phyloP scores from a whole-genome alignment of 2,113 vertebrate species.

The Ictidomys tridecemlineatus region DNA sequence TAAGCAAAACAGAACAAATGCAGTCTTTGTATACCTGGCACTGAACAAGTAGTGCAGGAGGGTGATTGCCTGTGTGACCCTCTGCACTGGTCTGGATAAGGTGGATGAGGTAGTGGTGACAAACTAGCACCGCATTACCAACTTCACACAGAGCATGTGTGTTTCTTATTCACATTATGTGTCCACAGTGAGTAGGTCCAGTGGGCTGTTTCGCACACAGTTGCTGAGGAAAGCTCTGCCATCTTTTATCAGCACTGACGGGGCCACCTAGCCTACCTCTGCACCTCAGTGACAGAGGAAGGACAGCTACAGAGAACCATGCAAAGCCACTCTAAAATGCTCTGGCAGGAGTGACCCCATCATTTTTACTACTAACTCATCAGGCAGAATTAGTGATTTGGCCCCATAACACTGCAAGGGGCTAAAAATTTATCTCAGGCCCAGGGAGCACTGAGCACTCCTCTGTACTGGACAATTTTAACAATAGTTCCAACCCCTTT shows the following conservation, averaged over 20 bases:
- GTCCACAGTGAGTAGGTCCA: background rate
- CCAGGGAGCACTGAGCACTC: background rate
- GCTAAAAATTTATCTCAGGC: background rate
- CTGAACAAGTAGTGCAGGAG: background rate
- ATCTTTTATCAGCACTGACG: background rate
- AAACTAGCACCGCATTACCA: background rate
- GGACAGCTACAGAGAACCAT: background rate
- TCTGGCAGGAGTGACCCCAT: background rate
- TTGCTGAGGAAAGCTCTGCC: background rate
- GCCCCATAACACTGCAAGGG: background rate
- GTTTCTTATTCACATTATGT: background rate
- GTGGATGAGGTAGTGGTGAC: background rate
- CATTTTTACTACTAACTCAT: background rate
- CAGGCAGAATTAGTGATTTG: background rate
- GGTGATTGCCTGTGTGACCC: background rate
- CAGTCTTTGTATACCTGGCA: background rate
- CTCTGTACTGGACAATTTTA: background rate
- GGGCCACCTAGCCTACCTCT: background rate
- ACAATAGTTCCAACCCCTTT: background rate
- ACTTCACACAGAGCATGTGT: background rate
- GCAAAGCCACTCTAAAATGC: background rate
- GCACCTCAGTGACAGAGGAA: background rate
- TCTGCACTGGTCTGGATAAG: background rate
- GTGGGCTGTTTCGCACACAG: background rate
- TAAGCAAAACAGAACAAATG: background rate